Evolutionary conservation across 2,113 vertebrate species (phyloP), one percentile per base, ranked within the genome.

Genomic region (Silurus asotus): DNA sequence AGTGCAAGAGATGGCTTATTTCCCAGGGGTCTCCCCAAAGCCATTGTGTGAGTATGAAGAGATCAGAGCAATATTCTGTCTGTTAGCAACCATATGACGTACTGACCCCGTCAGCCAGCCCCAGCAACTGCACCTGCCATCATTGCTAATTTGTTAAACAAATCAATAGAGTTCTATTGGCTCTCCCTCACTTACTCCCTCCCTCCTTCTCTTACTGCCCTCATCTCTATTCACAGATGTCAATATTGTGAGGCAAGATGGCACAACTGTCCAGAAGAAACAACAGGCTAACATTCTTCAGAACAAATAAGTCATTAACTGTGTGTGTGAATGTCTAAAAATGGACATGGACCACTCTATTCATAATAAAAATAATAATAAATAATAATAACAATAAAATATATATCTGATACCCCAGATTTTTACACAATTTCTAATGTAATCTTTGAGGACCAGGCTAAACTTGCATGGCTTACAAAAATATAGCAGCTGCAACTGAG

Each of bases 1-100:
- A 91, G 90, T 90, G 91, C 90, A 87, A 90, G 92, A 91, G 92
- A 92, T 90, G 89, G 93, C 94, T 96, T 95, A 95, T 95, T 96
- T 95, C 94, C 95, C 94, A 92, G 90, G 95, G 93, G 95, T 92
- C 91, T 93, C 93, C 90, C 92, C 93, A 93, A 93, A 93, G 91
- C 93, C 93, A 94, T 94, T 94, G 94, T 94, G 93, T 91, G 93
- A 93, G 94, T 94, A 95, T 94, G 94, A 94, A 95, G 93, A 93
- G 94, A 94, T 95, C 93, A 95, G 88, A 88, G 94, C 93, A 95
- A 95, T 95, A 95, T 95, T 90, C 92, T 94, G 93, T 95, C 93
- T 95, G 94, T 95, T 94, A 93, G 94, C 92, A 91, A 92, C 94
- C 94, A 93, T 94, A 94, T 93, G 95, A 95, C 92, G 92, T 92